Evolutionary conservation across 1,140 invertebrate genomes (phyloP).

Genomic region (Camponotus pennsylvanicus): DNA sequence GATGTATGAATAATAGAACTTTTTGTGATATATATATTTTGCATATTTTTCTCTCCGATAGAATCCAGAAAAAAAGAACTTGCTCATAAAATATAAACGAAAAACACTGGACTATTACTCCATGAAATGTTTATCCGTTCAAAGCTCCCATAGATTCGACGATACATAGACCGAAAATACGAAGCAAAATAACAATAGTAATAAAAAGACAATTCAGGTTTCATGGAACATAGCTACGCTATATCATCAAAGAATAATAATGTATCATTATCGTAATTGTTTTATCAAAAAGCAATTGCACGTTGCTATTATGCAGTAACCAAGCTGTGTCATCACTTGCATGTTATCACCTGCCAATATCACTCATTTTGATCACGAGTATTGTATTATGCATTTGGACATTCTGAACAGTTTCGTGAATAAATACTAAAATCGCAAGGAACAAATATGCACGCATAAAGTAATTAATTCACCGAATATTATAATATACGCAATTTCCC

Average conservation of each 20-base stretch:
- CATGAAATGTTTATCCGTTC: slow-evolving; percentile 7
- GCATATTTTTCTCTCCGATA: not conserved
- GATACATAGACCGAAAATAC: slow-evolving; percentile 11
- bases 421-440: not conserved
- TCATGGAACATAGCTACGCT: not conserved
- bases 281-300: slow-evolving; percentile 48
- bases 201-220: slow-evolving; percentile 34
- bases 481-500: not conserved
- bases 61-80: slow-evolving; percentile 16
- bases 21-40: not conserved
- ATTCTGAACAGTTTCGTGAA: not conserved
- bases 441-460: not conserved
- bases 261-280: slow-evolving; percentile 42
- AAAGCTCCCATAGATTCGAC: not conserved
- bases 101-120: not conserved
- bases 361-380: slow-evolving; percentile 2
- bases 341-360: slow-evolving; percentile 14
- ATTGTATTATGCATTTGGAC: not conserved
- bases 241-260: slow-evolving; percentile 38
- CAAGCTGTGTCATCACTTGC: slow-evolving; percentile 34
- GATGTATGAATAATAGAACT: not conserved
- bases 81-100: not conserved
- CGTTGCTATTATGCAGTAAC: slow-evolving; percentile 1
- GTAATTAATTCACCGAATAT: not conserved
- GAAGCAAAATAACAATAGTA: slow-evolving; percentile 27